Evolutionary conservation across 2,797 vertebrate species (phyloP).

Genomic region (Bradypodion pumilum): DNA sequence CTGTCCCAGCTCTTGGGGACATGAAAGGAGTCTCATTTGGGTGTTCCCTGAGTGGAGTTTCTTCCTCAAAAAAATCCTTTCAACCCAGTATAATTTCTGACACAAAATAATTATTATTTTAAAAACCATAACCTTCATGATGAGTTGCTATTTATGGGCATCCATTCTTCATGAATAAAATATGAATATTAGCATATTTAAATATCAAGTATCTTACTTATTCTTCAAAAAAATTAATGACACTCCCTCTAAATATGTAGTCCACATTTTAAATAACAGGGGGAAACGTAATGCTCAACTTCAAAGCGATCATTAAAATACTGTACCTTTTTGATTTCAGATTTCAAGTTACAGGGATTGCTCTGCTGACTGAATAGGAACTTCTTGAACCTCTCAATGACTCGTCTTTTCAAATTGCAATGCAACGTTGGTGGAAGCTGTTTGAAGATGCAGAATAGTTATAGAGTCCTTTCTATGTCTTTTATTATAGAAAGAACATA

Average conservation of each 20-base stretch:
- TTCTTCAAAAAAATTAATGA: background rate
- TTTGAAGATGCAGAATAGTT: slow-evolving; percentile 46
- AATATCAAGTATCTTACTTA: background rate
- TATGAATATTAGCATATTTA: background rate
- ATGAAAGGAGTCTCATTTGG: too few species aligned
- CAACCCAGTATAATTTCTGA: too few species aligned
- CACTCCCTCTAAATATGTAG: background rate
- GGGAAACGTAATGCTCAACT: background rate
- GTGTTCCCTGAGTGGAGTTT: too few species aligned
- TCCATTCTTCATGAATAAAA: slow-evolving; percentile 1
- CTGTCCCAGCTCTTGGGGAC: too few species aligned
- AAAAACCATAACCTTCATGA: too few species aligned
- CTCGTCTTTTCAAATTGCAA: slow-evolving; percentile 80
- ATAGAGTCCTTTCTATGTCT: slow-evolving; percentile 2
- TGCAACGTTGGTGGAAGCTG: slow-evolving; percentile 87
- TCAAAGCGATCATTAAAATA: background rate
- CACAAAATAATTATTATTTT: too few species aligned
- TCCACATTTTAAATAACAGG: slow-evolving; percentile 14
- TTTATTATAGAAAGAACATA: slow-evolving; percentile 2
- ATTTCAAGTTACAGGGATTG: slow-evolving; percentile 84
- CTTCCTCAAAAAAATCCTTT: too few species aligned
- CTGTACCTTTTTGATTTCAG: slow-evolving; percentile 87
- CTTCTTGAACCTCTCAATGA: slow-evolving; percentile 89
- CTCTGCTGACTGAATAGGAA: slow-evolving; percentile 87
- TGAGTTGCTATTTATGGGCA: background rate